Evolutionary conservation across 1,140 invertebrate genomes (phyloP).

Genomic region (Euschistus heros): DNA sequence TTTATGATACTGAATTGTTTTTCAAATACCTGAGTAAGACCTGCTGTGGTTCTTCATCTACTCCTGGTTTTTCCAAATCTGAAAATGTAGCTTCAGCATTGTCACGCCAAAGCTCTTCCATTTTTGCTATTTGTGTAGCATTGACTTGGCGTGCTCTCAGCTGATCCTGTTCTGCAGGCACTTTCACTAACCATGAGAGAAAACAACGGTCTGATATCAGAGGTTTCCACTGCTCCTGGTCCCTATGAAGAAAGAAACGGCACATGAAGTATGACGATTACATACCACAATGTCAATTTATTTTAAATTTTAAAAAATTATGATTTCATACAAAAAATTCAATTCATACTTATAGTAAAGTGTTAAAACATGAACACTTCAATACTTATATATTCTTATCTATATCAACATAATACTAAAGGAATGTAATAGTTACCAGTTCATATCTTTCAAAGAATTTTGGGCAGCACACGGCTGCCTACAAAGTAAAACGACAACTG

Average conservation of each 20-base stretch:
- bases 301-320: not conserved
- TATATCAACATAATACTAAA: too few species aligned
- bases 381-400: not conserved
- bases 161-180: constrained; percentile 91
- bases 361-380: not conserved
- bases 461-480: constrained; percentile 95
- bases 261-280: too few species aligned
- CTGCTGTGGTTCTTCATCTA: constrained; percentile 94
- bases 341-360: not conserved
- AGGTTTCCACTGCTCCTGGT: constrained; percentile 98
- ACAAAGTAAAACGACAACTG: constrained; percentile 95
- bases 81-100: constrained; percentile 96
- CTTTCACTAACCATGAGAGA: constrained; percentile 92
- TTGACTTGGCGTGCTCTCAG: constrained; percentile 88
- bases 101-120: constrained; percentile 98
- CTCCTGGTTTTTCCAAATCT: constrained; percentile 93
- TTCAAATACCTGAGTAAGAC: constrained; percentile 62
- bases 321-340: not conserved
- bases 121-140: constrained; percentile 91
- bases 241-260: constrained; percentile 41
- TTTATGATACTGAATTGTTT: too few species aligned
- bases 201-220: constrained; percentile 92
- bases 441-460: constrained; percentile 94
- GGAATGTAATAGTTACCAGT: constrained; percentile 53
- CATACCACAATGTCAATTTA: too few species aligned